Evolutionary conservation across 2,797 vertebrate species (phyloP).

Genomic region (Thripadectes ignobilis): DNA sequence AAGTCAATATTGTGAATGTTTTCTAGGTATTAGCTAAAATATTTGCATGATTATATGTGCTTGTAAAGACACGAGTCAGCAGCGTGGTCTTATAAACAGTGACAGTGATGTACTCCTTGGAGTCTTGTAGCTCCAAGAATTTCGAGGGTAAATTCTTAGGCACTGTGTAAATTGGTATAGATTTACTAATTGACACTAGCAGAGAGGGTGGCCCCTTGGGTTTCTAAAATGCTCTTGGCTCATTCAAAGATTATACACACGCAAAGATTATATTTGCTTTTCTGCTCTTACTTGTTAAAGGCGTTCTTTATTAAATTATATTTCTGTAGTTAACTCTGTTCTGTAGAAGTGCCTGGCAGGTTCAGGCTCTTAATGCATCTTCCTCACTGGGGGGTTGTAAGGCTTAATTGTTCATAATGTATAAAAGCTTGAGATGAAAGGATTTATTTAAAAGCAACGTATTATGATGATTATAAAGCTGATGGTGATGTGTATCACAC

Average conservation of each 20-base stretch:
- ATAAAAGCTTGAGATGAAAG: conserved; percentile 38
- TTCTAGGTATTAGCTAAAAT: not conserved
- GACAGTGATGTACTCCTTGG: not conserved
- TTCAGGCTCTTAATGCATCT: conserved; percentile 10
- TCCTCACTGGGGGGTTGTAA: conserved; percentile 31
- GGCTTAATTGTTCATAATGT: conserved; percentile 49
- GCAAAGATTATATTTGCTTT: conserved; percentile 31
- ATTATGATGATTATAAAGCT: conserved; percentile 20
- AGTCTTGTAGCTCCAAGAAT: not conserved
- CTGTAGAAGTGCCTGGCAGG: not conserved
- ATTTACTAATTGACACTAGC: conserved; percentile 41
- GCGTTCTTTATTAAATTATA: not conserved
- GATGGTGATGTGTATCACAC: conserved; percentile 14
- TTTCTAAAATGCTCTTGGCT: conserved; percentile 34
- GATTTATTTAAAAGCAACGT: conserved; percentile 26
- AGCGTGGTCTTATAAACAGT: not conserved
- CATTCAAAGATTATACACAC: not conserved
- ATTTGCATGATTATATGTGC: not conserved
- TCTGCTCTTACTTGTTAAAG: conserved; percentile 11
- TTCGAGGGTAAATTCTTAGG: not conserved
- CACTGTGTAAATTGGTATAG: not conserved
- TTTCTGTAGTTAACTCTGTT: conserved; percentile 31
- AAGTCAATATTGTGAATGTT: fast-evolving
- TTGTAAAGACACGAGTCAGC: not conserved
- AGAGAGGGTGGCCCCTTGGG: conserved; percentile 9